Evolutionary conservation across 1,140 invertebrate genomes (phyloP), one percentile per base, ranked within the genome.

Genomic region (Papilio machaon): DNA sequence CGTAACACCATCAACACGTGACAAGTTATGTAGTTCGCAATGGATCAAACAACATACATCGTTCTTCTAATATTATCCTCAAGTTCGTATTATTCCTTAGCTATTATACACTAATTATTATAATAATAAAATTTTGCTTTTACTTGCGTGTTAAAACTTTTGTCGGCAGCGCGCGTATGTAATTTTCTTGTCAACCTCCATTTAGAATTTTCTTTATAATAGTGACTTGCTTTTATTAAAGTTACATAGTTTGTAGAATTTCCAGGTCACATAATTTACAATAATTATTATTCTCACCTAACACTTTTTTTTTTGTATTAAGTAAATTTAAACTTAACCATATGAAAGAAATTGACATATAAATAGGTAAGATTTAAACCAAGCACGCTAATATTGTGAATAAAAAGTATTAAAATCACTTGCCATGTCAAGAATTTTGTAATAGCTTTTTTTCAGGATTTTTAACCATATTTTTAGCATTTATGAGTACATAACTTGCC

Each of bases 61-160:
- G 84, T 91, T 88, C 81, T 91, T 52, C 84, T 91, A 23, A 86
- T 91, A 82, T 64, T 92, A 60, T 90, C 86, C 84, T 87, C 88
- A 82, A 90, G 91, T 92, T 87, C 70, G 90, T 92, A 92, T 89
- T 54, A 54, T 76, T 80, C 43, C 9, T 67, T 83, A 82, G 30
- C 23, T 80, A 60, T 82, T 52, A 82, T 79, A 79, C 67, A 83
- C 46, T 83, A 82, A 35, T 83, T 80, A 67, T 82, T 58, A 82
- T 58, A 79, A 54, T 73, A 79, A 80, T 83, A 82, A 76, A 67
- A 81, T 85, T 79, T 78, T 35, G 81, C 81, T 82, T 77, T 80
- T 73, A 77, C 43, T 89, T 86, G 85, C 85, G 90, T 88, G 86
- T 82, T 74, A 47, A 85, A 85, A 84, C 8, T 89, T 87, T 85